Base-by-base conservation (phyloP, 1,140 invertebrate genomes). In the Achroia grisella region DNA sequence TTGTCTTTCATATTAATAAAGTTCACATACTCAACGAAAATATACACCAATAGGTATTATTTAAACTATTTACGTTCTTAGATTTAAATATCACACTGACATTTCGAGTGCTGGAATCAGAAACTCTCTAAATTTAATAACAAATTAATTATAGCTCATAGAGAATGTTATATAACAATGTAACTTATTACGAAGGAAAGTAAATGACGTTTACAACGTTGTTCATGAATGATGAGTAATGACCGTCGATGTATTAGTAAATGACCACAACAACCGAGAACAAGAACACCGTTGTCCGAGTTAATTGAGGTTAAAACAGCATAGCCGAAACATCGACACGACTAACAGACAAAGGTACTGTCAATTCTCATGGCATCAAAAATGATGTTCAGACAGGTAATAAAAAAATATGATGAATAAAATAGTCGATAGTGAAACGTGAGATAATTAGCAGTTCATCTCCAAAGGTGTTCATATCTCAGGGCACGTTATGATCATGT, bases 231-330 rank as follows among this genome's bases (percentile, higher is more conserved):
- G 53, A 54, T 69, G 54, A 61, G 55, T 68, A 73, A 69, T 74
- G 63, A 62, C 30, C 51, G 39, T 45, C 48, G 54, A 70, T 67
- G 64, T 62, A 72, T 68, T 68, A 64, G 61, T 69, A 70, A 73
- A 77, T 71, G 64, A 74, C 58, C 64, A 76, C 65, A 56, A 73
- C n/a, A 63, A 33, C 44, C 42, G 68, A 52, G 63, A 63, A 71
- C 71, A 71, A 71, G 62, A 67, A 55, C 50, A 39, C 30, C 53
- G 52, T 59, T 71, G 71, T 71, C 51, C 33, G 45, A 68, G 56
- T 70, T 72, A 77, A 78, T 77, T 74, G 71, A 77, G 70, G 70
- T 69, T 73, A 64, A 71, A 75, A 72, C 49, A 52, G 56, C 64
- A 70, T 59, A 44, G 52, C 49, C 49, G 59, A 60, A 73, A 70